Percentiles rank a stretch among this genome's conserved stretches.
Evolutionary conservation across 2,888 invertebrate species (phyloP).

Genomic region (Saturnia pavonia): DNA sequence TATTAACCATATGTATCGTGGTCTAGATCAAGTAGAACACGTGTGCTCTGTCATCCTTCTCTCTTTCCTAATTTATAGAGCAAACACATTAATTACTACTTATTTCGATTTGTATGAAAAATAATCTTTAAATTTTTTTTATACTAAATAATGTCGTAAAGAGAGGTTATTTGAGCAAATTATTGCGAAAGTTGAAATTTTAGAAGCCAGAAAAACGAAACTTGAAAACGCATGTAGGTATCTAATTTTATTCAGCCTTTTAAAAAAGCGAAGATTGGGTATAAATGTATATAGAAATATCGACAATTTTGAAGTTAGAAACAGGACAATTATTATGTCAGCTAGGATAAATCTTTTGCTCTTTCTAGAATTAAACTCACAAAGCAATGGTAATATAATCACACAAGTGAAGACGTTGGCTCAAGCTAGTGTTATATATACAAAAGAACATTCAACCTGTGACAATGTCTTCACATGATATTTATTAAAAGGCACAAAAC

Average conservation of each 20-base stretch:
- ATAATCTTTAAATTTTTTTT: too few relatives aligned
- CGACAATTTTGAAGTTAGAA: background rate
- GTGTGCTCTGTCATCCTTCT: too few relatives aligned
- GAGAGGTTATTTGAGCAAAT: background rate
- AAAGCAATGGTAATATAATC: too few relatives aligned
- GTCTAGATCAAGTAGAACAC: too few relatives aligned
- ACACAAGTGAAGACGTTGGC: too few relatives aligned
- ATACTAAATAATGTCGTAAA: background rate
- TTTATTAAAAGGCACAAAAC: conserved; percentile 7
- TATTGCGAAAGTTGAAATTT: background rate
- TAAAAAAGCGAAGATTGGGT: background rate
- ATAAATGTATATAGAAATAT: background rate
- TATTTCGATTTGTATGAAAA: too few relatives aligned
- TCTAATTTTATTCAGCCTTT: background rate
- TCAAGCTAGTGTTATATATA: background rate
- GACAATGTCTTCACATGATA: background rate
- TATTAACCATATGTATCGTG: too few relatives aligned
- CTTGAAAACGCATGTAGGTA: background rate
- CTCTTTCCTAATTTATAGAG: too few relatives aligned
- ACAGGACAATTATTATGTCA: background rate
- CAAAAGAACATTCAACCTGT: background rate
- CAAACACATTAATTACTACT: too few relatives aligned
- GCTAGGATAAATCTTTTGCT: too few relatives aligned
- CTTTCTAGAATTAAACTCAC: too few relatives aligned
- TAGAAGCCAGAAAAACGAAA: background rate